Conservation (phyloP, 2,113 vertebrate species). For the Phyllopteryx taeniolatus region DNA sequence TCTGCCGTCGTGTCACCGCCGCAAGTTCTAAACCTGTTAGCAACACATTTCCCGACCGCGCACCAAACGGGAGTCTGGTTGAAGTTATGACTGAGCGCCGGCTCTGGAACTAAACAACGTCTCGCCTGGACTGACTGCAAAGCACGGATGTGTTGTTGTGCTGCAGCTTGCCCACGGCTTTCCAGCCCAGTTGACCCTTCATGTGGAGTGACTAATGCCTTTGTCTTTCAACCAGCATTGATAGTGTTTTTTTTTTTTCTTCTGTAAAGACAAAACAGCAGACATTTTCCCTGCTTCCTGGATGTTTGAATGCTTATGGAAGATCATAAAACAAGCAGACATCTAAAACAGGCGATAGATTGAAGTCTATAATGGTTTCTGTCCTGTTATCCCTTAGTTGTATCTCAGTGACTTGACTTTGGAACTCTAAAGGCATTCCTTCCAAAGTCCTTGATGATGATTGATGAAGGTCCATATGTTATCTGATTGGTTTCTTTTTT, state of each 20-base stretch:
- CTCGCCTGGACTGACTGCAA: slow-evolving; percentile 6
- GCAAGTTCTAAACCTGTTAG: slow-evolving; percentile 26
- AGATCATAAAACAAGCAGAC: not conserved
- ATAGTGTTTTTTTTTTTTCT: slow-evolving; percentile 2
- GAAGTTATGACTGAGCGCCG: slow-evolving; percentile 49
- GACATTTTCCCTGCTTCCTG: not conserved
- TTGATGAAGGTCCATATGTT: slow-evolving; percentile 34
- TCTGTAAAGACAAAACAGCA: not conserved
- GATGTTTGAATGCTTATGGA: slow-evolving; percentile 1
- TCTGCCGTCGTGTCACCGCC: slow-evolving; percentile 19
- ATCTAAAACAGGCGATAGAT: not conserved
- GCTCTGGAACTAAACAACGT: slow-evolving; percentile 18
- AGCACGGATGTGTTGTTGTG: not conserved
- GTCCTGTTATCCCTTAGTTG: not conserved
- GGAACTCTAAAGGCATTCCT: not conserved
- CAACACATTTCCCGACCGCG: slow-evolving; percentile 48
- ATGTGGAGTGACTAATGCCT: slow-evolving; percentile 20
- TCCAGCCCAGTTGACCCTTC: slow-evolving; percentile 11
- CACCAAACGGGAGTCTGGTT: slow-evolving; percentile 25
- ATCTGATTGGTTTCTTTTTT: slow-evolving; percentile 2
- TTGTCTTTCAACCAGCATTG: not conserved
- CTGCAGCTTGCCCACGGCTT: not conserved
- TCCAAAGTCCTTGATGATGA: not conserved
- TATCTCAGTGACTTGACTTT: not conserved
- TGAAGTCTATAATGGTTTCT: not conserved